Base-by-base conservation (phyloP, 2,888 invertebrate species). In the Cephus pygmeus region DNA sequence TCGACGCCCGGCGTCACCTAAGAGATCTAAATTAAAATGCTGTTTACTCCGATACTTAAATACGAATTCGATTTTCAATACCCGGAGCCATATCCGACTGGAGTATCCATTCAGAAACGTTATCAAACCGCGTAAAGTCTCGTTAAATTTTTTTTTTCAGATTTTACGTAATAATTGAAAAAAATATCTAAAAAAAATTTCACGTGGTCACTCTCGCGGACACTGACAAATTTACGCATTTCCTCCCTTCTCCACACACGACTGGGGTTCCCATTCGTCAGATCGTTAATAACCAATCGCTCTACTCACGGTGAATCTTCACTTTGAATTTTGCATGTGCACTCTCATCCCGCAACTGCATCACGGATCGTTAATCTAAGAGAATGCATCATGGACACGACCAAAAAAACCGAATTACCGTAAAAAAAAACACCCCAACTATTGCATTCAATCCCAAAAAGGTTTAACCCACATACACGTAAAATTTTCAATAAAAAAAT, bases 31-130 rank as follows among this genome's bases (percentile, higher is more conserved):
- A 89, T 89, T 89, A 87, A 88, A 89, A 88, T 88, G 84, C 82
- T 88, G 87, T 89, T 89, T 89, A 85, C 89, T 76, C 78, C 85
- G 87, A 86, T 83, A 85, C 88, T 88, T 84, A 82, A 83, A 83
- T 87, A 81, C 75, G 40, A 73, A 31, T 34, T 71, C 71, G 71
- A 71, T 71, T 34, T 31, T 71, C 56, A 9, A 56, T 56, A 56
- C 56, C 23, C 15, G 23, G 2, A 23, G 9, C 56, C 23, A 23
- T 56, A 56, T 56, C 23, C 56, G 56, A 56, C 23, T 23, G 23
- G 9, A 56, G 56, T 23, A 56, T 56, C 23, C 56, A 23, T 56
- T 23, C 56, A 6, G 23, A 56, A 23, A 56, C 23, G 1, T 23
- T 56, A 56, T 56, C 23, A 23, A 23, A 40, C 15, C 0, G 15